Evolutionary conservation across 2,888 invertebrate species (phyloP), one percentile per base, ranked within the genome.

Genomic region (Platynereis dumerilii): DNA sequence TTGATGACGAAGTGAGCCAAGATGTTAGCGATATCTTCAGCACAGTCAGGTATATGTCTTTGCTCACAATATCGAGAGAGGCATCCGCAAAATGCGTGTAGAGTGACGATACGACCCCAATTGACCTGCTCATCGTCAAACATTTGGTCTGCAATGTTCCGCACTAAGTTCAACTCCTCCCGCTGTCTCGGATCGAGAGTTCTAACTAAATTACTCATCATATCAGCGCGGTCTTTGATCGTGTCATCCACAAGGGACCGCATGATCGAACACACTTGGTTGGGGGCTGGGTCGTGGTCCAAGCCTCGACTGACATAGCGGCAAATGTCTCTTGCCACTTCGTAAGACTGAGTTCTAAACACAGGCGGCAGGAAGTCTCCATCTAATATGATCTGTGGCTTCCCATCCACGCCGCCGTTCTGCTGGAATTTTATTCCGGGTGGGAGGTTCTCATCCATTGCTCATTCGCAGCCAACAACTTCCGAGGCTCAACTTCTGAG

Each of bases 21-120:
- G 12, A 68, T 65, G 10, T 66, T 55, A 7, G 66, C 68, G 0
- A 73, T 69, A 22, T 65, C 67, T 22, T 71, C 69, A 7, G 66
- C 63, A 52, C 66, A 66, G 66, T 71, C 66, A 12, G 61, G 63
- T 27, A 72, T 22, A 26, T 57, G n/a, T 27, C 60, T 29, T 63
- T 72, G 67, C 55, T 70, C 58, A 60, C 69, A 70, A 52, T 68
- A 67, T 27, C 28, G 34, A 2, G 73, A 70, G 39, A 72, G 55
- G 59, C 67, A 73, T 29, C 67, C 72, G 34, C 72, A 73, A 69
- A 73, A 73, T 12, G 73, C 70, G 45, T 67, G 65, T 27, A 73
- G 54, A n/a, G 71, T 73, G 42, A 73, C 73, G 28, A 73, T 71
- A 5, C 73, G 66, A 15, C 70, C 69, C 73, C 73, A 73, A 52